Conservation (phyloP, 1,140 invertebrate species). For the Rhopalosiphum padi region DNA sequence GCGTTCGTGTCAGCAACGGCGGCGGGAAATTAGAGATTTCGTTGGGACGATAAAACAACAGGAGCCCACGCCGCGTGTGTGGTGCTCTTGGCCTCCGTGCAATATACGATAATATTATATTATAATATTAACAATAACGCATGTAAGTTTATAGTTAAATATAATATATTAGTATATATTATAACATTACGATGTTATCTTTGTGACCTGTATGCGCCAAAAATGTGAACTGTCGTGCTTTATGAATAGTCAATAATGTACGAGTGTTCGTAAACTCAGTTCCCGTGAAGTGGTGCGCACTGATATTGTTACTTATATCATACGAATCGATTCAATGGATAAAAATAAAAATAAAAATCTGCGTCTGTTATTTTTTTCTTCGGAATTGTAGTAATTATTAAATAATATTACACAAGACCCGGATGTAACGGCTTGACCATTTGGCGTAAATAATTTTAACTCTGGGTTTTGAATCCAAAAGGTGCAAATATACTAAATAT, state of each 20-base stretch:
- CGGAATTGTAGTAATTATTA: too few relatives aligned
- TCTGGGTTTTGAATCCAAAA: background rate
- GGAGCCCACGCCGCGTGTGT: background rate
- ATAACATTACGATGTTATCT: background rate
- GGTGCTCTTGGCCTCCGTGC: background rate
- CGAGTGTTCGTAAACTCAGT: background rate
- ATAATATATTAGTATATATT: background rate
- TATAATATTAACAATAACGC: background rate
- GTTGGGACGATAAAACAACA: background rate
- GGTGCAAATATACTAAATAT: too few relatives aligned
- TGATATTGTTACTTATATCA: background rate
- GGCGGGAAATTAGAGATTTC: background rate
- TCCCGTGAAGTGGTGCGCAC: background rate
- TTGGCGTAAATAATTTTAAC: too few relatives aligned
- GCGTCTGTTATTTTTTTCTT: too few relatives aligned
- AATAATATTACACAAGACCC: too few relatives aligned
- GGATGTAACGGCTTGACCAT: too few relatives aligned
- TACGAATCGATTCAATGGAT: background rate
- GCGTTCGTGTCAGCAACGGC: background rate
- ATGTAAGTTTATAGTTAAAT: background rate
- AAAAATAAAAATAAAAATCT: background rate
- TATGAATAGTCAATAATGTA: background rate
- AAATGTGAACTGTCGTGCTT: background rate
- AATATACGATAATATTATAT: background rate
- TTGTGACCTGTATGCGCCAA: background rate